These are phyloP conservation scores for Arizona elegans DNA, from an alignment of 2,113 vertebrate genomes.

Conservation along the genomic window DNA sequence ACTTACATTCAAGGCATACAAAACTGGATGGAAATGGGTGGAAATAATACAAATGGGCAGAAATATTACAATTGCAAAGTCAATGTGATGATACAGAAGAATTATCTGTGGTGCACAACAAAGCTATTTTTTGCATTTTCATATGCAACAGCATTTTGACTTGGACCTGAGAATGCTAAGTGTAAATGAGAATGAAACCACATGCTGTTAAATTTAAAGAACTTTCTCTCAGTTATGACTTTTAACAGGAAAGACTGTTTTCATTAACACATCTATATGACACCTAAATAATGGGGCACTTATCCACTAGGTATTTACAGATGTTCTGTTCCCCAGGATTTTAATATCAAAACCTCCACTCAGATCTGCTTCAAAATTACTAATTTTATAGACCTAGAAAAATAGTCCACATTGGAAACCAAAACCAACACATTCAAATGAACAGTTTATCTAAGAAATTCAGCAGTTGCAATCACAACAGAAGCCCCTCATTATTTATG, in stretches of 20 bases:
- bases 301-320: not conserved
- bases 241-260: not conserved
- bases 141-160: not conserved
- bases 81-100: not conserved
- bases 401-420: conserved; percentile 13
- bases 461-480: not conserved
- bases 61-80: not conserved
- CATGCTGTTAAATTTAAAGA: conserved; percentile 20
- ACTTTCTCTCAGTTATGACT: not conserved
- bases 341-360: conserved; percentile 27
- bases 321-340: not conserved
- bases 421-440: conserved; percentile 19
- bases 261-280: not conserved
- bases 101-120: not conserved
- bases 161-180: not conserved
- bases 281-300: not conserved
- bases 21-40: not conserved
- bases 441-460: not conserved
- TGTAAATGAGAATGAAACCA: conserved; percentile 6
- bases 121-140: conserved; percentile 9
- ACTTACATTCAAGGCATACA: not conserved
- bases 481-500: not conserved
- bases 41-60: not conserved
- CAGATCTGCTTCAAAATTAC: conserved; percentile 42
- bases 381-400: conserved; percentile 43